A percentile compares a stretch with the other conserved stretches of the same genome.
These are phyloP conservation scores for Metallyticus violacea DNA, from an alignment of 2,888 invertebrate species.

Conservation along the genomic window DNA sequence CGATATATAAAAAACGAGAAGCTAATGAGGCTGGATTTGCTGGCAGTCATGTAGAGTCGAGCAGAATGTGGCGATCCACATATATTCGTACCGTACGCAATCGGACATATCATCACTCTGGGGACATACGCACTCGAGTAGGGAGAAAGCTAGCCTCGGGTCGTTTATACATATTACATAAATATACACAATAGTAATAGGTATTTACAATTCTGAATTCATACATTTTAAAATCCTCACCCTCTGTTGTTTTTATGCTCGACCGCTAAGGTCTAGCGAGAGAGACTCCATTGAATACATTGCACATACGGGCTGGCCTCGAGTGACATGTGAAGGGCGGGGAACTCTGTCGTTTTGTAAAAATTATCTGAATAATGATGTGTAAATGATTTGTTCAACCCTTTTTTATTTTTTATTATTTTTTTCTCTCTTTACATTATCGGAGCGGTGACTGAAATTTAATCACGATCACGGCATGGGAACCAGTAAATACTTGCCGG, in stretches of 20 bases:
- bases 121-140: not conserved
- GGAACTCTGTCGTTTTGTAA: not conserved
- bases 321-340: not conserved
- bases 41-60: too few relatives aligned
- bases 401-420: too few relatives aligned
- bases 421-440: not conserved
- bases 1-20: not conserved
- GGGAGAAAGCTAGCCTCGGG: not conserved
- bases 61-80: not conserved
- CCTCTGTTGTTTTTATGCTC: not conserved
- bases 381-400: not conserved
- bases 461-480: not conserved
- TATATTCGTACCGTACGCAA: not conserved
- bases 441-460: not conserved
- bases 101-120: not conserved
- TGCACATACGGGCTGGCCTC: not conserved
- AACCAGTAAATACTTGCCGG: too few relatives aligned
- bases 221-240: not conserved
- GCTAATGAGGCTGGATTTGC: not conserved
- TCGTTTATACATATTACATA: constrained; percentile 10
- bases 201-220: constrained; percentile 11
- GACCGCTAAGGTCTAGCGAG: not conserved
- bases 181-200: not conserved
- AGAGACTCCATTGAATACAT: not conserved
- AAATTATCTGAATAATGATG: not conserved